Evolutionary conservation across 2,888 invertebrate genomes (phyloP).

Genomic region (Cremastinae sp.): DNA sequence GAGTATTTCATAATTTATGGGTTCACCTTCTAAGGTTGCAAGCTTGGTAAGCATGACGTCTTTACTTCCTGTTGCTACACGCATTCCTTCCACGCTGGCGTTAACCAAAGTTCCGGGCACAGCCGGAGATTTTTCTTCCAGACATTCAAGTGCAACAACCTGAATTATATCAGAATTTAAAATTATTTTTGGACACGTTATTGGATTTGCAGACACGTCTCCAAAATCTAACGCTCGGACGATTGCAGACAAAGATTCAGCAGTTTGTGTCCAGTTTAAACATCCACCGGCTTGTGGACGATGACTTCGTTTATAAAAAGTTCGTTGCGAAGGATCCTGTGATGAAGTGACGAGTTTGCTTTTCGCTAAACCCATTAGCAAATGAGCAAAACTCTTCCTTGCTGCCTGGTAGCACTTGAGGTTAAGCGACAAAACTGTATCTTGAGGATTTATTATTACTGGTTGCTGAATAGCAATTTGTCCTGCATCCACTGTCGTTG

Average conservation of each 20-base stretch:
- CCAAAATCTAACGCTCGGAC: slow-evolving; percentile 16
- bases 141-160: background rate
- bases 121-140: background rate
- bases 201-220: slow-evolving; percentile 8
- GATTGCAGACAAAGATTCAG: slow-evolving; percentile 10
- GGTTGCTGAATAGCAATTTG: slow-evolving; percentile 18
- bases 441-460: slow-evolving; percentile 3
- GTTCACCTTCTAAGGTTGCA: background rate
- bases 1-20: background rate
- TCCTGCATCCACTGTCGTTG: slow-evolving; percentile 9
- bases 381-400: background rate
- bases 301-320: slow-evolving; percentile 7
- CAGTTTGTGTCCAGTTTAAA: slow-evolving; percentile 10
- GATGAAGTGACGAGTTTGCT: background rate
- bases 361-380: background rate
- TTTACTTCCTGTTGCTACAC: slow-evolving; percentile 10
- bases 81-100: background rate
- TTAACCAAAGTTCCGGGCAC: slow-evolving; percentile 10
- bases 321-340: slow-evolving; percentile 2
- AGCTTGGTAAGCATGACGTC: slow-evolving; percentile 9
- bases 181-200: background rate
- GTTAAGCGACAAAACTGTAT: slow-evolving; percentile 21
- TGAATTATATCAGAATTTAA: background rate
- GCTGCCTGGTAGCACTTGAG: slow-evolving; percentile 20
- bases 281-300: slow-evolving; percentile 7